phyloP scores from a whole-genome alignment of 2,888 invertebrate species.

The Sesamia inferens region DNA sequence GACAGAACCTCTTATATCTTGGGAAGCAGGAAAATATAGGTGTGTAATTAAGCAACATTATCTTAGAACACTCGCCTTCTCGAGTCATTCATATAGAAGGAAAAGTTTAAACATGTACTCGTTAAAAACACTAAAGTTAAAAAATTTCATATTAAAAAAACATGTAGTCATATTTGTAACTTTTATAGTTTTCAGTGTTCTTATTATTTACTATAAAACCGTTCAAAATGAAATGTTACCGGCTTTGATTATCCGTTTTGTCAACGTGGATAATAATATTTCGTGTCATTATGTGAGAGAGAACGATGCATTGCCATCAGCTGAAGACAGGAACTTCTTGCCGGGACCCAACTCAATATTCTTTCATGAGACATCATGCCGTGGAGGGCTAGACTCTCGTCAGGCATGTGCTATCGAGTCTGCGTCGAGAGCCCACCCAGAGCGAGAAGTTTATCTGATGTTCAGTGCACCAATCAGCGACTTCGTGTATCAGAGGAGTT shows the following conservation, averaged over 20 bases:
- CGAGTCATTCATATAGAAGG: neutral
- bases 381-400: conserved; percentile 85
- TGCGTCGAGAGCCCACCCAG: conserved; percentile 91
- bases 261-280: conserved; percentile 21
- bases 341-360: conserved; percentile 89
- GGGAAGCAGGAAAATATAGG: too few species aligned
- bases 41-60: neutral
- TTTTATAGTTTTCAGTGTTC: conserved; percentile 23
- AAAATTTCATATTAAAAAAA: neutral
- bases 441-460: conserved; percentile 87
- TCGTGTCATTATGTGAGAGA: conserved; percentile 47
- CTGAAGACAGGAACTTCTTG: conserved; percentile 58
- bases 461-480: conserved; percentile 38
- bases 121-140: neutral
- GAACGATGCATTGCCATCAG: conserved; percentile 64
- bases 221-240: conserved; percentile 4
- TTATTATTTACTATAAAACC: conserved; percentile 30
- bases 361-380: conserved; percentile 92
- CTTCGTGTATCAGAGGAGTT: conserved; percentile 29
- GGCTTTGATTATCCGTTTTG: conserved; percentile 19
- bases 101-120: conserved; percentile 4
- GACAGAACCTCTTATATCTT: neutral
- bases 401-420: conserved; percentile 92
- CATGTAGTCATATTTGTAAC: conserved; percentile 23
- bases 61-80: neutral